Conservation (phyloP, 1,140 invertebrate species). For the Meteorus sp. region DNA sequence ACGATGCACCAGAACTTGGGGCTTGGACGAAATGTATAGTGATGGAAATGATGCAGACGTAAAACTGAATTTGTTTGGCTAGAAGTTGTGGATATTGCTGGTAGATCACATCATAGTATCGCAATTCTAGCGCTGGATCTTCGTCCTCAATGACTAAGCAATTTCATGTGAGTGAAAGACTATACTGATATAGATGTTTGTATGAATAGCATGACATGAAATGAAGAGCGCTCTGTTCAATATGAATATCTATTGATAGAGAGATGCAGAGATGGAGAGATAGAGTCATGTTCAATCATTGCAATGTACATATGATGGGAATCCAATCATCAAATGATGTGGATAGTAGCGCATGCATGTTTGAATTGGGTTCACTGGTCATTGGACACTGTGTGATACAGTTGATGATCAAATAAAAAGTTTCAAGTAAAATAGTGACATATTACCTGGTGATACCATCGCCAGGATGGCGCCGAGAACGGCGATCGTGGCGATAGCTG, state of each 20-base stretch:
- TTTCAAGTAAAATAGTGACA: neutral
- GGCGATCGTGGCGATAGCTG: slow-evolving; percentile 13
- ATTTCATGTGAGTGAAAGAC: slow-evolving; percentile 19
- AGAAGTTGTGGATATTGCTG: slow-evolving; percentile 17
- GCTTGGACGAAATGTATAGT: slow-evolving; percentile 1
- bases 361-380: too few relatives aligned
- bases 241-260: too few relatives aligned
- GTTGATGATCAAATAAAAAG: neutral
- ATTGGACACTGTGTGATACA: too few relatives aligned
- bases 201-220: too few relatives aligned
- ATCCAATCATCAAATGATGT: too few relatives aligned
- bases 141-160: slow-evolving; percentile 17
- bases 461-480: slow-evolving; percentile 15
- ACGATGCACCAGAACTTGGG: neutral
- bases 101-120: slow-evolving; percentile 3
- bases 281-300: too few relatives aligned
- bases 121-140: slow-evolving; percentile 15
- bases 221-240: too few relatives aligned
- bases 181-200: too few relatives aligned
- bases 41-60: neutral
- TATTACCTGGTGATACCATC: slow-evolving; percentile 19
- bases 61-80: slow-evolving; percentile 17
- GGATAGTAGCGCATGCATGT: too few relatives aligned
- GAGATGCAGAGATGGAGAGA: too few relatives aligned
- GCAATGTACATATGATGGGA: too few relatives aligned